phyloP scores from a whole-genome alignment of 2,797 vertebrate genomes.

The Sarcophilus harrisii region DNA sequence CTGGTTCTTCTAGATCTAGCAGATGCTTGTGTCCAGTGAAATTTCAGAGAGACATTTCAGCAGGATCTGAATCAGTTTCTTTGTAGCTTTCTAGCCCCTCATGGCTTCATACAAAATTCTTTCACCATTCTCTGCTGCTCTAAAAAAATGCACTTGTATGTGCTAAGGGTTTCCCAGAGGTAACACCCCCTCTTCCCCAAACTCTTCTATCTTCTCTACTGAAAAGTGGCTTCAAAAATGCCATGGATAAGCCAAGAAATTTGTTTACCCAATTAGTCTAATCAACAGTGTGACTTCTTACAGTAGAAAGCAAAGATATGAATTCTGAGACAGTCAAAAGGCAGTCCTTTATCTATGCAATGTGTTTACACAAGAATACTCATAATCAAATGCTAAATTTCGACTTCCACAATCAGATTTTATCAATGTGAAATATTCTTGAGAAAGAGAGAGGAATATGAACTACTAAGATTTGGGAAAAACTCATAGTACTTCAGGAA shows the following conservation, averaged over 20 bases:
- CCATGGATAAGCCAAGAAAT: not conserved
- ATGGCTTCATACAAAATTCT: not conserved
- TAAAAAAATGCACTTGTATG: not conserved
- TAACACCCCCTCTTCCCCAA: not conserved
- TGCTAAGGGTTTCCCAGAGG: not conserved
- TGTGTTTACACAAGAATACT: not conserved
- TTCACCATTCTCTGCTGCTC: not conserved
- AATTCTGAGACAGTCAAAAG: not conserved
- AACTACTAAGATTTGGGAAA: not conserved
- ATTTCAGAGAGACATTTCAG: not conserved
- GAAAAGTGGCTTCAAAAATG: not conserved
- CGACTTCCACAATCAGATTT: not conserved
- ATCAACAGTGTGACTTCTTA: not conserved
- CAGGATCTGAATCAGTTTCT: not conserved
- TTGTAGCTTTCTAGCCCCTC: not conserved
- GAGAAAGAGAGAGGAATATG: slow-evolving; percentile 35
- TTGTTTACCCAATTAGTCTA: slow-evolving; percentile 19
- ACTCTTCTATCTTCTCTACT: not conserved
- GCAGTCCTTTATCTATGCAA: not conserved
- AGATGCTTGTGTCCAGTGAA: not conserved
- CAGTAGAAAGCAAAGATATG: not conserved
- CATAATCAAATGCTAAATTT: not conserved
- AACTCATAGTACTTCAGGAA: not conserved
- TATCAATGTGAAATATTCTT: slow-evolving; percentile 30
- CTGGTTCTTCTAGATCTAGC: not conserved